A percentile compares a stretch with the other conserved stretches of the same genome.
These are phyloP conservation scores for Rutilus rutilus DNA, from an alignment of 2,113 vertebrate genomes.

Conservation along the genomic window DNA sequence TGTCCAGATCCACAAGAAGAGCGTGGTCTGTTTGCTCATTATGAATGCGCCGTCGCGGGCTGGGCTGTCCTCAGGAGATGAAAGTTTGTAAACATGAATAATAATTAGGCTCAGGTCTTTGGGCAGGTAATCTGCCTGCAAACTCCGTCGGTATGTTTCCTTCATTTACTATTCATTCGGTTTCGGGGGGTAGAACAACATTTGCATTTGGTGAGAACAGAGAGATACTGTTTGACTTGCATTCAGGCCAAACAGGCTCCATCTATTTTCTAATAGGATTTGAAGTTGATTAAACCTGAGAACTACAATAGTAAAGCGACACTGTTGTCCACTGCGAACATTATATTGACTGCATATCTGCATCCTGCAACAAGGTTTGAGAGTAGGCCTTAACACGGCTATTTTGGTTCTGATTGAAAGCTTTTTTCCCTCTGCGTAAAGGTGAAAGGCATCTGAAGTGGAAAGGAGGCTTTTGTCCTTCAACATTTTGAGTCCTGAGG, in stretches of 20 bases:
- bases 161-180: constrained; percentile 59
- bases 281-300: constrained; percentile 60
- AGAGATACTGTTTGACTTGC: constrained; percentile 65
- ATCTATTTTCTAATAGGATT: constrained; percentile 70
- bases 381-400: background rate
- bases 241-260: constrained; percentile 65
- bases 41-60: constrained; percentile 66
- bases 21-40: constrained; percentile 73
- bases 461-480: constrained; percentile 36
- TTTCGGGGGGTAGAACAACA: constrained; percentile 54
- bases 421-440: background rate
- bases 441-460: background rate
- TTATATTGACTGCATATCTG: constrained; percentile 38
- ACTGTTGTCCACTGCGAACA: constrained; percentile 41
- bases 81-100: constrained; percentile 84
- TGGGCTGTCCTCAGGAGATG: constrained; percentile 70
- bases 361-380: background rate
- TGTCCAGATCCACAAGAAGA: constrained; percentile 60
- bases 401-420: background rate
- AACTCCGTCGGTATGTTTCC: constrained; percentile 56
- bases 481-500: constrained; percentile 17
- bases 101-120: constrained; percentile 77
- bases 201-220: constrained; percentile 72
- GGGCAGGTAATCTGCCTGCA: constrained; percentile 79
- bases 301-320: constrained; percentile 48